Evolutionary conservation across 2,797 vertebrate species (phyloP).

Genomic region (Allobates femoralis): DNA sequence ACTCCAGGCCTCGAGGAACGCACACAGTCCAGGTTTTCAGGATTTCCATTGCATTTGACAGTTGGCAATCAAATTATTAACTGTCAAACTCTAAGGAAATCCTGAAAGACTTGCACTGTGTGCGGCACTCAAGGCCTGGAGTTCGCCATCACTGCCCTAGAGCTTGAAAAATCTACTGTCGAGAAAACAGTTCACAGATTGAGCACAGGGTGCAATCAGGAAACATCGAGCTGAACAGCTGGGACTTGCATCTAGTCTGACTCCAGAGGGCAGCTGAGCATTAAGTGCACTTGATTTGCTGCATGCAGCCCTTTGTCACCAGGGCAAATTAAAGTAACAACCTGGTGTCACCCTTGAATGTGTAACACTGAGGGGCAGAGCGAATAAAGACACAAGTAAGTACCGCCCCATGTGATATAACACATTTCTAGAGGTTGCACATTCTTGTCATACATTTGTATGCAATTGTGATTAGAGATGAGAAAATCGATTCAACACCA

Average conservation of each 20-base stretch:
- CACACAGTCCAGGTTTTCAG: no score
- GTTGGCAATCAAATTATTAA: no score
- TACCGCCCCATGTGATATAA: not conserved
- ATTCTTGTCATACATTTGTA: not conserved
- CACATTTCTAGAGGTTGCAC: not conserved
- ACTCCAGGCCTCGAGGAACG: no score
- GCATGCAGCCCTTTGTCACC: conserved; percentile 70
- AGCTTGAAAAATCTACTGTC: conserved; percentile 78
- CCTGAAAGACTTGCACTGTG: no score
- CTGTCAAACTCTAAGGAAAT: no score
- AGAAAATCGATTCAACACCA: no score
- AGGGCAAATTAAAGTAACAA: conserved; percentile 69
- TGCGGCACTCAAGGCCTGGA: no score
- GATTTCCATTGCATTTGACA: no score
- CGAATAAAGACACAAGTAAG: conserved; percentile 32
- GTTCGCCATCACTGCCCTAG: no score
- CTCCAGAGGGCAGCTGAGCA: conserved; percentile 75
- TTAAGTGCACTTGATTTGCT: conserved; percentile 73
- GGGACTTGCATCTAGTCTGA: conserved; percentile 77
- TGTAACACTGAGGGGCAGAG: conserved; percentile 40
- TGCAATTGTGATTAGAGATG: no score
- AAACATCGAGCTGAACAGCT: conserved; percentile 78
- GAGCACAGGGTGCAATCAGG: conserved; percentile 78
- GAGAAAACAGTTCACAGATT: conserved; percentile 78
- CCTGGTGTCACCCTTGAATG: conserved; percentile 10